Conservation (phyloP, 2,113 vertebrate genomes). For the Damaliscus lunatus region DNA sequence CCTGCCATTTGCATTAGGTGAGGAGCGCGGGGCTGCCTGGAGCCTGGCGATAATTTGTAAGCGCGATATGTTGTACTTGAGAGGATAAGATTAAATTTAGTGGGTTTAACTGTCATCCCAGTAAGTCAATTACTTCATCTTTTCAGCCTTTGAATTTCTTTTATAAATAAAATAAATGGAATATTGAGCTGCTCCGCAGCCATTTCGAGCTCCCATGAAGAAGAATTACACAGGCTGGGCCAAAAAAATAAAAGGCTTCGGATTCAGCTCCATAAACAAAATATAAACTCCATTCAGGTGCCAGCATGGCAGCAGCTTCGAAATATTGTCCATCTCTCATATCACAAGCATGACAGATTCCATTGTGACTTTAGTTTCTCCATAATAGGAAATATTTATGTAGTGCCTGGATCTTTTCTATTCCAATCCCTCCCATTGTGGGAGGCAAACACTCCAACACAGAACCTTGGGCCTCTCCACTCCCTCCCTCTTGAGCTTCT, state of each 20-base stretch:
- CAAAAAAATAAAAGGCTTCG: conserved; percentile 78
- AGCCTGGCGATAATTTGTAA: conserved; percentile 91
- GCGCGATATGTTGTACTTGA: conserved; percentile 89
- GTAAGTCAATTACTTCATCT: conserved; percentile 92
- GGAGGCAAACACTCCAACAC: conserved; percentile 70
- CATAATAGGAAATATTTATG: conserved; percentile 87
- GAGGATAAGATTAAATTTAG: conserved; percentile 93
- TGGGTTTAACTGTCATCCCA: conserved; percentile 91
- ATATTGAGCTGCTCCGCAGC: conserved; percentile 88
- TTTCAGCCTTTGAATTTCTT: conserved; percentile 91
- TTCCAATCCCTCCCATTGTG: conserved; percentile 72
- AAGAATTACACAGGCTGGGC: conserved; percentile 86
- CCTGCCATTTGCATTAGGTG: conserved; percentile 92
- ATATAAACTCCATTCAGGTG: conserved; percentile 83
- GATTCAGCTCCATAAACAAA: conserved; percentile 86
- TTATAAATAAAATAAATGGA: conserved; percentile 92
- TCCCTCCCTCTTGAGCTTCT: conserved; percentile 49
- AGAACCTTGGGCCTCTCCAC: conserved; percentile 53
- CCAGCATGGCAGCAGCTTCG: conserved; percentile 76
- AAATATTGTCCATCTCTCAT: conserved; percentile 85
- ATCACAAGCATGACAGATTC: conserved; percentile 84
- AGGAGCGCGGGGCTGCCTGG: conserved; percentile 86
- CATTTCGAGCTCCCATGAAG: conserved; percentile 85
- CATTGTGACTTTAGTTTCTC: conserved; percentile 85
- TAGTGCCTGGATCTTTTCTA: conserved; percentile 75